Conservation (phyloP, 2,888 invertebrate genomes). For the Phasia obesa region DNA sequence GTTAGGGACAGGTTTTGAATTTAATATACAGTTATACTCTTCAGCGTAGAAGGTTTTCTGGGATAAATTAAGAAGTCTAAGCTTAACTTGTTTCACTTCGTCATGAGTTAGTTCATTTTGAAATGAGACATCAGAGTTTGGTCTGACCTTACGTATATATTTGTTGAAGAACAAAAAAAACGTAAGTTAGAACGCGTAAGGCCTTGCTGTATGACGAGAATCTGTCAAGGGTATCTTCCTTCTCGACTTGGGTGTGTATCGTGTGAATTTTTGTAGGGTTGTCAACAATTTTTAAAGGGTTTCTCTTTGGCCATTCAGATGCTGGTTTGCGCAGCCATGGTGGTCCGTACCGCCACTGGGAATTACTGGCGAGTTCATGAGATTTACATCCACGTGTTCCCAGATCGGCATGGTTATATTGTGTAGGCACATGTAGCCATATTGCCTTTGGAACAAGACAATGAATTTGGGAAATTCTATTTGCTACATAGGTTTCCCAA, state of each 20-base stretch:
- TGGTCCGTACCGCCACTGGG: too few species aligned
- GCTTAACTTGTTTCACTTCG: conserved; percentile 9
- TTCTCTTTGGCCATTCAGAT: conserved; percentile 18
- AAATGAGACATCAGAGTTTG: not conserved
- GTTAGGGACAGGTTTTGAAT: not conserved
- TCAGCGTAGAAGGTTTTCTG: not conserved
- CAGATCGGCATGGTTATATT: not conserved
- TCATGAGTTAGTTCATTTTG: too few species aligned
- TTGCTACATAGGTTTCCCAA: too few species aligned
- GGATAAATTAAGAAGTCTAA: not conserved
- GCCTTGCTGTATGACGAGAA: conserved; percentile 1
- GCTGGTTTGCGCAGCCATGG: not conserved
- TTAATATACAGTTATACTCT: too few species aligned
- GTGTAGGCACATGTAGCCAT: too few species aligned
- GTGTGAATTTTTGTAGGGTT: too few species aligned
- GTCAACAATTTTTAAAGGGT: not conserved
- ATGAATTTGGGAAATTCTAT: too few species aligned
- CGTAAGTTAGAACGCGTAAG: not conserved
- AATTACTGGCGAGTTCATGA: not conserved
- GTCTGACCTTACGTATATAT: not conserved
- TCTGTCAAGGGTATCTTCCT: too few species aligned
- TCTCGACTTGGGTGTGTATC: too few species aligned
- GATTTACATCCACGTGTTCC: conserved; percentile 3
- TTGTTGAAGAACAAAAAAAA: not conserved
- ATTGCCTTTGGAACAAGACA: too few species aligned